Evolutionary conservation across 2,888 invertebrate genomes (phyloP).

Genomic region (Myopa testacea): DNA sequence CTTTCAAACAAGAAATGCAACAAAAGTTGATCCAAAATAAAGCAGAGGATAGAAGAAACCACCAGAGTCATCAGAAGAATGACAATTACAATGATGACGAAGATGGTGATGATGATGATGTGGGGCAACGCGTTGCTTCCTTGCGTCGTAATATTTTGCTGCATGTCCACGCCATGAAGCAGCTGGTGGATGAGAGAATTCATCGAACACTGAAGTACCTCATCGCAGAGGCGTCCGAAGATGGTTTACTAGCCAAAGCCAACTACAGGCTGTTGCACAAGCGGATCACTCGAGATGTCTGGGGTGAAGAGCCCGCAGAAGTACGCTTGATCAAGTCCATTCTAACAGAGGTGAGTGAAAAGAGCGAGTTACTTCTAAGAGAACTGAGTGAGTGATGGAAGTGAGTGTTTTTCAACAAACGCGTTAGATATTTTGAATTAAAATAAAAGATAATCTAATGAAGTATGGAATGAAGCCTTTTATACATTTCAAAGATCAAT

Average conservation of each 20-base stretch:
- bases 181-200: constrained; percentile 57
- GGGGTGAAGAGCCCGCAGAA: constrained; percentile 42
- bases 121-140: constrained; percentile 49
- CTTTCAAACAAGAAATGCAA: constrained; percentile 55
- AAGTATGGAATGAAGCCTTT: neutral
- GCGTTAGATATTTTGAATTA: too few relatives aligned
- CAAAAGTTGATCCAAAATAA: constrained; percentile 23
- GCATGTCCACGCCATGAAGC: constrained; percentile 59
- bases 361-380: neutral
- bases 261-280: constrained; percentile 46
- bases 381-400: too few relatives aligned
- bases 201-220: constrained; percentile 58
- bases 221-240: constrained; percentile 51
- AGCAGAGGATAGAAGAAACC: neutral
- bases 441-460: too few relatives aligned
- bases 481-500: neutral
- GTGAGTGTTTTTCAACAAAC: too few relatives aligned
- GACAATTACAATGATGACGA: constrained; percentile 28
- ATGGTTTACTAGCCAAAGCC: constrained; percentile 56
- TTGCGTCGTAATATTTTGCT: constrained; percentile 56
- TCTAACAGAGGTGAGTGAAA: constrained; percentile 53
- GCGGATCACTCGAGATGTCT: constrained; percentile 39
- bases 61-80: neutral
- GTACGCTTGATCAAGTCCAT: constrained; percentile 55
- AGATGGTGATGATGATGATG: constrained; percentile 25